A percentile compares a stretch with the other conserved stretches of the same genome.
Evolutionary conservation across 2,113 vertebrate species (phyloP).

Genomic region (Alouatta palliata): DNA sequence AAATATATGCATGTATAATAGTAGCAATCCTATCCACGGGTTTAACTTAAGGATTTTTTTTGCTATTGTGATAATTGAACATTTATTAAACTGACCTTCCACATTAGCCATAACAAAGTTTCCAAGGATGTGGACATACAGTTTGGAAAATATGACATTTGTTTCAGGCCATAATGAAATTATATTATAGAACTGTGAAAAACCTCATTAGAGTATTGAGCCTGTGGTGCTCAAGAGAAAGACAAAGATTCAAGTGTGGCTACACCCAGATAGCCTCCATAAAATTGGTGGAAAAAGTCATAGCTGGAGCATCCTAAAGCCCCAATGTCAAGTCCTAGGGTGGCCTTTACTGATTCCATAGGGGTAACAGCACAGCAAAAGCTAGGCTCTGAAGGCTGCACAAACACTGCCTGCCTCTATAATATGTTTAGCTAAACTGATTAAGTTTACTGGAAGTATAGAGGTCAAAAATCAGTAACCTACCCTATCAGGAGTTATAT

Average conservation of each 20-base stretch:
- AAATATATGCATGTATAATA: constrained; percentile 25
- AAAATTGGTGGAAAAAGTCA: not conserved
- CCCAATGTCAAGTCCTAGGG: not conserved
- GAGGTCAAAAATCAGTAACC: not conserved
- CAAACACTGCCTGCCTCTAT: no score
- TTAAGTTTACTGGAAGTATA: not conserved
- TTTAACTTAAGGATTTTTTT: constrained; percentile 7
- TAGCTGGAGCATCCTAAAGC: not conserved
- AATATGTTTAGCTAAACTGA: not conserved
- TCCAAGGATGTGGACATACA: not conserved
- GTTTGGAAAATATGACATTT: constrained; percentile 11
- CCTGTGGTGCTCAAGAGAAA: not conserved
- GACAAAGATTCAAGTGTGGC: not conserved
- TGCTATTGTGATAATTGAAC: constrained; percentile 12
- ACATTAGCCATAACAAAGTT: not conserved
- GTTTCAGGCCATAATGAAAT: not conserved
- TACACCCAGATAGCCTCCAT: not conserved
- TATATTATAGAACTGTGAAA: not conserved
- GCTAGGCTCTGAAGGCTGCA: not conserved
- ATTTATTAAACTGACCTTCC: constrained; percentile 41
- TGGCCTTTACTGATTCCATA: not conserved
- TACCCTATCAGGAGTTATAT: not conserved
- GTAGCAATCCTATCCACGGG: not conserved
- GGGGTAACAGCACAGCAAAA: not conserved
- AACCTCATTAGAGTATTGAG: not conserved